Percentiles rank a stretch among this genome's conserved stretches.
Conservation (phyloP, 2,113 vertebrate genomes). For the Phoxinus phoxinus region DNA sequence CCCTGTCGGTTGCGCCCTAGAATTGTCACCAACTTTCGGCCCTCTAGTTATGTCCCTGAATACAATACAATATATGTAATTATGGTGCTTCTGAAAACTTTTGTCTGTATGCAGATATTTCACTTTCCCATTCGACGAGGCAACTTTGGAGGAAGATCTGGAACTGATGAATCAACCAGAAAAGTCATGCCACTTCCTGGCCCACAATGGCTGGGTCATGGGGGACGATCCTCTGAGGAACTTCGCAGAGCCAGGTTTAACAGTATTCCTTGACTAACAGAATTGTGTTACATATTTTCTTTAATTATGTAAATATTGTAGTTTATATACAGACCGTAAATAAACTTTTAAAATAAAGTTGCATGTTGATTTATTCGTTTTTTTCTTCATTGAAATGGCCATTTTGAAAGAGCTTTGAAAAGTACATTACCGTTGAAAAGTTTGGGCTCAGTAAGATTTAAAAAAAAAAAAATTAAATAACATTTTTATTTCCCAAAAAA, state of each 20-base stretch:
- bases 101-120: constrained; percentile 82
- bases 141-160: constrained; percentile 83
- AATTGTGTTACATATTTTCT: background rate
- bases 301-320: background rate
- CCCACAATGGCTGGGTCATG: constrained; percentile 99
- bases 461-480: too few species aligned
- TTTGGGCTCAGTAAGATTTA: background rate
- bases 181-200: constrained; percentile 88
- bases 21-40: too few species aligned
- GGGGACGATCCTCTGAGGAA: constrained; percentile 93
- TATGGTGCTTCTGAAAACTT: background rate
- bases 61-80: too few species aligned
- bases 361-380: background rate
- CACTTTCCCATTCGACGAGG: constrained; percentile 87
- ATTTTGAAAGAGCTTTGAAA: background rate
- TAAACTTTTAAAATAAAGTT: background rate
- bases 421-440: background rate
- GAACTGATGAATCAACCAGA: constrained; percentile 82
- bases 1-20: too few species aligned
- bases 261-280: background rate
- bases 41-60: too few species aligned
- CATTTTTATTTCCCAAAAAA: background rate
- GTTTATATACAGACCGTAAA: background rate
- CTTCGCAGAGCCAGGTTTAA: constrained; percentile 91
- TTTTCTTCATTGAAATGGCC: background rate